Conservation (phyloP, 2,797 vertebrate species). For the Sphenopsis melanotis region DNA sequence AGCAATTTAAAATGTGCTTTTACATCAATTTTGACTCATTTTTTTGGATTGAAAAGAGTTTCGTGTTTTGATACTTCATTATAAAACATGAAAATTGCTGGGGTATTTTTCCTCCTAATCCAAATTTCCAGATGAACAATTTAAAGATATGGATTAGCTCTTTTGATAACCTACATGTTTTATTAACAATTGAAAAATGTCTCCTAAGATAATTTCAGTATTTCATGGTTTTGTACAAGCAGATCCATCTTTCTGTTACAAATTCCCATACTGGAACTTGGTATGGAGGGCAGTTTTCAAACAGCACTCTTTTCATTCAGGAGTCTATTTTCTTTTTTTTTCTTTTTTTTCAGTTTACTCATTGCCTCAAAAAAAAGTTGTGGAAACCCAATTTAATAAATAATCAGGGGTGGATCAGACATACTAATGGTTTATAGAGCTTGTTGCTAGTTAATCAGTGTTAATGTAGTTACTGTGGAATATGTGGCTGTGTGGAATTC, state of each 20-base stretch:
- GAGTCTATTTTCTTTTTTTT: neutral
- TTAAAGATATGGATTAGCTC: conserved; percentile 6
- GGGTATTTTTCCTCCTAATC: neutral
- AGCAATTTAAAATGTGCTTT: conserved; percentile 38
- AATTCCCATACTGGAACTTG: neutral
- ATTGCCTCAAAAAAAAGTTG: neutral
- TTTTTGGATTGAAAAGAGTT: neutral
- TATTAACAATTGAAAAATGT: conserved; percentile 13
- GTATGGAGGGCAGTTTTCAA: neutral
- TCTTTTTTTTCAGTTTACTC: neutral
- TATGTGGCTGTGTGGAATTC: neutral
- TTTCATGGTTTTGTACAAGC: neutral
- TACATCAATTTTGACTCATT: neutral
- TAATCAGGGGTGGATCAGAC: neutral
- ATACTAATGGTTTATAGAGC: neutral
- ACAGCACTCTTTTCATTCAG: neutral
- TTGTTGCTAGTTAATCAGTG: neutral
- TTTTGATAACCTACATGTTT: conserved; percentile 1
- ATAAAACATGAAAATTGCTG: neutral
- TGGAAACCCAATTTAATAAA: neutral
- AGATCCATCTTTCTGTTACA: neutral
- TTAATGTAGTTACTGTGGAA: neutral
- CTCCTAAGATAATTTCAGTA: neutral
- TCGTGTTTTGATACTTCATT: neutral
- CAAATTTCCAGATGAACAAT: conserved; percentile 38